Evolutionary conservation across 1,140 invertebrate species (phyloP).

Genomic region (Lethrus apterus): DNA sequence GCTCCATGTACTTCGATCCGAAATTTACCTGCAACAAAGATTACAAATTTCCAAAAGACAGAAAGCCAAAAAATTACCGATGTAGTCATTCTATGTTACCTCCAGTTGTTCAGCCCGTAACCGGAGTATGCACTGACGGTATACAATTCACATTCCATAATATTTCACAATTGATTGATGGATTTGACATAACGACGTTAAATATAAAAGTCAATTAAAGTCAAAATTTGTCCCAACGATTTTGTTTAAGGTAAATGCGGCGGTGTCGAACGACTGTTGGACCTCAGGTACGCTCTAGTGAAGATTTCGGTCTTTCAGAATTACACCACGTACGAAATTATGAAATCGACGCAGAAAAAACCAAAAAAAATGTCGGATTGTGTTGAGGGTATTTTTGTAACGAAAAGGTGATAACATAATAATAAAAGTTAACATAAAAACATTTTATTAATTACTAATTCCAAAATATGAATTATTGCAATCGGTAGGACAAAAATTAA

Average conservation of each 20-base stretch:
- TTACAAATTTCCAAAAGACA: not conserved
- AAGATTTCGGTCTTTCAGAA: constrained; percentile 30
- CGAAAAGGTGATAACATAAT: constrained; percentile 28
- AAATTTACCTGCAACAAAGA: not conserved
- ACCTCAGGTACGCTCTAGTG: constrained; percentile 31
- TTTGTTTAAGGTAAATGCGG: constrained; percentile 2
- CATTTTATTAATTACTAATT: too few species aligned
- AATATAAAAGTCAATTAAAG: too few species aligned
- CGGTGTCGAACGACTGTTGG: constrained; percentile 6
- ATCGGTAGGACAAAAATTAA: too few species aligned
- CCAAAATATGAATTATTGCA: too few species aligned
- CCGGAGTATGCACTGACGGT: constrained; percentile 4
- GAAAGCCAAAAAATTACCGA: not conserved
- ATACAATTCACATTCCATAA: not conserved
- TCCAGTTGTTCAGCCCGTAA: constrained; percentile 4
- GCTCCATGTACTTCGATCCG: not conserved
- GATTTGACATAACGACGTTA: too few species aligned
- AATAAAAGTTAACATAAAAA: too few species aligned
- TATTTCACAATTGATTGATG: too few species aligned
- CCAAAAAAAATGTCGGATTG: constrained; percentile 27
- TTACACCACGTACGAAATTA: constrained; percentile 34
- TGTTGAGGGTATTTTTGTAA: constrained; percentile 33
- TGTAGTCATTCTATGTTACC: not conserved
- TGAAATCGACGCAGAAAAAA: constrained; percentile 30
- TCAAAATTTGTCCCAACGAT: not conserved